Percentiles rank a stretch among this genome's conserved stretches.
phyloP scores from a whole-genome alignment of 2,888 invertebrate species.

The Amblyjoppa proteus region DNA sequence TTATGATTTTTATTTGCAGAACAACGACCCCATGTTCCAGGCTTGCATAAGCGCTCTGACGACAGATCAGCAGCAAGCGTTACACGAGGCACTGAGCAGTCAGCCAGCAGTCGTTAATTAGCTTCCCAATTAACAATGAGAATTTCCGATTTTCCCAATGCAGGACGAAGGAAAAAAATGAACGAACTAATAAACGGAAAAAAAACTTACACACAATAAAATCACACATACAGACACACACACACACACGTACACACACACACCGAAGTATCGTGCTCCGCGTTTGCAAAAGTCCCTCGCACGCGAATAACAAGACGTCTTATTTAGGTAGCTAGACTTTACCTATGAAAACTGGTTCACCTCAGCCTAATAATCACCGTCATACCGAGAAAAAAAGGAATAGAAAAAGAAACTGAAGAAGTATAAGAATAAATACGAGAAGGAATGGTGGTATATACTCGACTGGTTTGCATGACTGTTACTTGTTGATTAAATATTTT shows the following conservation, averaged over 20 bases:
- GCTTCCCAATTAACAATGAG: conserved; percentile 58
- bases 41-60: conserved; percentile 92
- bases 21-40: conserved; percentile 92
- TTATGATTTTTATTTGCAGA: conserved; percentile 85
- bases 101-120: conserved; percentile 72
- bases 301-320: conserved; percentile 46
- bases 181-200: conserved; percentile 68
- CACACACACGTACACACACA: conserved; percentile 56
- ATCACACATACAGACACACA: conserved; percentile 68
- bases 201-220: conserved; percentile 37
- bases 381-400: conserved; percentile 37
- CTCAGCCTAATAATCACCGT: conserved; percentile 61
- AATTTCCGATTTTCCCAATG: conserved; percentile 58
- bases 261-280: conserved; percentile 37
- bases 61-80: conserved; percentile 93
- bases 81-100: conserved; percentile 90
- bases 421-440: neutral
- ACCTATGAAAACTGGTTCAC: conserved; percentile 72
- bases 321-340: conserved; percentile 76
- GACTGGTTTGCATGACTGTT: conserved; percentile 64
- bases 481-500: conserved; percentile 67
- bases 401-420: conserved; percentile 38
- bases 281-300: conserved; percentile 35
- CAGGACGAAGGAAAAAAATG: conserved; percentile 56
- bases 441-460: conserved; percentile 42